Evolutionary conservation across 2,113 vertebrate species (phyloP).

Genomic region (Bubo bubo): DNA sequence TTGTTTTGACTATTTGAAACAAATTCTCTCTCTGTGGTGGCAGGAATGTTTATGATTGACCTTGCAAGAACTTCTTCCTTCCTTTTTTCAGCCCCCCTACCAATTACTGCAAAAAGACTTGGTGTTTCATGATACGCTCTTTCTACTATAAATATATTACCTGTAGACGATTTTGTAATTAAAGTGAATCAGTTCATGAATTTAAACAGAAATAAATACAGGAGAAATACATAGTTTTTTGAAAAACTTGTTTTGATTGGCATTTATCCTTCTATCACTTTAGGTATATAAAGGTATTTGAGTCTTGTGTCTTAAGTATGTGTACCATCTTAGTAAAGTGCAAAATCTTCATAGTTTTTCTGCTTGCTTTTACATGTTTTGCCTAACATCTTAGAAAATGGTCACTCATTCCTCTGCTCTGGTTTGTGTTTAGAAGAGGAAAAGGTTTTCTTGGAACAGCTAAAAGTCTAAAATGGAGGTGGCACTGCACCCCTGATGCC

Average conservation of each 20-base stretch:
- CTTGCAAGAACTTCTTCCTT: neutral
- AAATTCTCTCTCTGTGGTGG: neutral
- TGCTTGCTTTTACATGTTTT: neutral
- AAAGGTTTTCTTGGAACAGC: neutral
- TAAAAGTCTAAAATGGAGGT: neutral
- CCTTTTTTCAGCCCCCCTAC: neutral
- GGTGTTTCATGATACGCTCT: neutral
- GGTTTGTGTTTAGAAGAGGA: neutral
- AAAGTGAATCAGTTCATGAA: neutral
- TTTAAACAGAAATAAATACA: neutral
- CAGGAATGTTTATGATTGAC: neutral
- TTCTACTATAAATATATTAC: neutral
- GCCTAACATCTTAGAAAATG: neutral
- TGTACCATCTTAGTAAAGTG: neutral
- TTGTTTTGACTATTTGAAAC: neutral
- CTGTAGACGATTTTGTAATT: neutral
- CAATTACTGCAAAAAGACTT: neutral
- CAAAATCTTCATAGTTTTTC: neutral
- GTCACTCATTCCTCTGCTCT: neutral
- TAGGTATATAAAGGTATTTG: neutral
- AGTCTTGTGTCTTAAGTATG: neutral
- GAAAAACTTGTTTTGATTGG: neutral
- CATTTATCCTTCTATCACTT: neutral
- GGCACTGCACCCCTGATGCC: accelerated
- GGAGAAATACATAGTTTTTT: neutral